Base-by-base conservation (phyloP, 2,113 vertebrate species). In the Zosterops lateralis region DNA sequence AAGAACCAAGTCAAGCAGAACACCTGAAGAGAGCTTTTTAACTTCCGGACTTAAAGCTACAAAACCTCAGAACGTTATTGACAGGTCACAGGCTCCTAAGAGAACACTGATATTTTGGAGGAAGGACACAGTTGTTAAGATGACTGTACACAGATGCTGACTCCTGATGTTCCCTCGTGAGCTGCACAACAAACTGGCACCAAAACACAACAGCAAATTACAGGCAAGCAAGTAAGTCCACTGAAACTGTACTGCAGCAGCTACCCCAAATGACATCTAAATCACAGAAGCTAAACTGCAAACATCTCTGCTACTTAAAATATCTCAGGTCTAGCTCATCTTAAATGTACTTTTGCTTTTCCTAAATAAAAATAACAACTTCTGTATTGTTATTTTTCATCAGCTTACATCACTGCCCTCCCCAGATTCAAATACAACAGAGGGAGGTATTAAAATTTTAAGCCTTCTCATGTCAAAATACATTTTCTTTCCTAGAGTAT, bases 121-220 rank as follows among this genome's bases (percentile, higher is more conserved):
- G 9, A 51, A 71, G 36, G 4, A 66, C 0, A 0, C 0, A 36
- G 24, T 0, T 61, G 15, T 5, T 68, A 53, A n/a, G 45, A 61
- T 28, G 22, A 61, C 22, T 61, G 26, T 5, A 25, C 7, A 28
- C 7, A 6, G 1, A 21, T 1, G 4, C 5, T 56, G 34, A 58
- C 42, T 64, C 38, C 38, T 6, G 48, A 31, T 70, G 66, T 9
- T 58, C 31, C 50, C 14, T 36, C n/a, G 4, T 4, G 45, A 78
- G n/a, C 28, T 34, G 42, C 2, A 22, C 20, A 62, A 7, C 4
- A 3, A 75, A 29, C 17, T 28, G 12, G 44, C 12, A 51, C 17
- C n/a, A 66, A 21, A 74, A 70, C 47, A 48, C 14, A 54, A 54
- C 7, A 44, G 53, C n/a, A 90, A 58, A 83, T 51, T 67, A 56